Base-by-base conservation (phyloP, 2,888 invertebrate genomes). In the Tetranychus piercei region DNA sequence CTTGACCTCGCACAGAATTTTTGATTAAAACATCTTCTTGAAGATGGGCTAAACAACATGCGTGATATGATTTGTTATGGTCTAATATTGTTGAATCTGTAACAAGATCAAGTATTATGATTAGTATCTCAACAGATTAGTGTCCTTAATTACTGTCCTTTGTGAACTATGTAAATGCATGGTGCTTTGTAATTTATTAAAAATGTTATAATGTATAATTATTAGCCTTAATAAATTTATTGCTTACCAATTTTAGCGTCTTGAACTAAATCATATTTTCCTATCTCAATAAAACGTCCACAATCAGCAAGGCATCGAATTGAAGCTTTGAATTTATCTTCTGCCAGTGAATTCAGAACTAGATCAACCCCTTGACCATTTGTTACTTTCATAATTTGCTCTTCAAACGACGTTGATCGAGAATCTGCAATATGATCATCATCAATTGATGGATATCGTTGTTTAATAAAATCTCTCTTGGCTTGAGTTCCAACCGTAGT, bases 181-280 rank as follows among this genome's bases (percentile, higher is more conserved):
- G 1, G 2, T 34, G 4, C 34, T 34, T 34, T 34, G 34, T 34
- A 34, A 34, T n/a, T n/a, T n/a, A n/a, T n/a, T n/a, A 9, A 67
- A 67, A 71, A 43, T 71, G 18, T 20, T 72, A 7, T 43, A 18
- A 72, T 45, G n/a, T n/a, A n/a, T n/a, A n/a, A n/a, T n/a, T n/a
- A 44, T 72, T 45, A 22, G 6, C 3, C 1, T 6, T n/a, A 22
- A 8, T 11, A 69, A 20, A 11, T 69, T 69, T 77, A n/a, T 94
- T 93, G 8, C 76, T 97, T 96, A 87, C 85, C 85, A 34, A 85
- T 80, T 66, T 81, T 78, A 4, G 83, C 82, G 79, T 86, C 84
- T 77, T 84, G 83, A 64, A 84, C 81, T 75, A 85, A 79, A 79
- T 85, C 85, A 79, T 83, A 84, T 79, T 86, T 86, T 76, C 85